Percentiles rank a stretch among this genome's conserved stretches.
These are phyloP conservation scores for Agrochola macilenta DNA, from an alignment of 2,888 invertebrate species.

Conservation along the genomic window DNA sequence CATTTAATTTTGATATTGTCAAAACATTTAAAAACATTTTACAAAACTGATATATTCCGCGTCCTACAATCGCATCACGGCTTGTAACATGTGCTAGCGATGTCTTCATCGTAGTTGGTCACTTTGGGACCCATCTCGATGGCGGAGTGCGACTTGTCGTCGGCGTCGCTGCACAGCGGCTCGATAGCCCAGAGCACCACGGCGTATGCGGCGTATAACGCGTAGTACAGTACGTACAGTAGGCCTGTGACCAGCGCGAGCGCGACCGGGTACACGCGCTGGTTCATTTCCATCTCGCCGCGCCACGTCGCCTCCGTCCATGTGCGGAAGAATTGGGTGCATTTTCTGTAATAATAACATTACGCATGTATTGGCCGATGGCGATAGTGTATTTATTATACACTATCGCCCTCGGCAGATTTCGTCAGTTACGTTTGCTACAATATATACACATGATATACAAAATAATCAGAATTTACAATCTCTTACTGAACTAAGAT, in stretches of 20 bases:
- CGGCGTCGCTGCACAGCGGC: conserved; percentile 73
- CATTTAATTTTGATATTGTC: conserved; percentile 41
- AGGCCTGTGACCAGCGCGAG: conserved; percentile 74
- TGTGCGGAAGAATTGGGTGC: conserved; percentile 78
- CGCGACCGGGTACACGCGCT: conserved; percentile 70
- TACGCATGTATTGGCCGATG: neutral
- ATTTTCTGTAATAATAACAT: conserved; percentile 69
- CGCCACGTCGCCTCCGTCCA: conserved; percentile 82
- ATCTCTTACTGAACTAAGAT: neutral
- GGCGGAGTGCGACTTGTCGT: conserved; percentile 55
- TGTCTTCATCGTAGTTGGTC: conserved; percentile 73
- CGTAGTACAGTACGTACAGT: conserved; percentile 78
- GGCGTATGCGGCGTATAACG: conserved; percentile 72
- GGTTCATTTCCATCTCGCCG: conserved; percentile 62
- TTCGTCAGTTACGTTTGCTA: too few species aligned
- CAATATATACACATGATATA: too few species aligned
- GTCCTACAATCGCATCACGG: conserved; percentile 39
- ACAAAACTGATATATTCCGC: neutral
- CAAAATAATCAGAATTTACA: neutral
- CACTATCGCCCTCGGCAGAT: too few species aligned
- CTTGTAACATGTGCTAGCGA: conserved; percentile 67
- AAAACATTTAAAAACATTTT: conserved; percentile 11
- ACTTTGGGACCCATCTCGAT: conserved; percentile 66
- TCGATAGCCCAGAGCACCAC: conserved; percentile 81
- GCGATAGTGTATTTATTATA: too few species aligned